Base-by-base conservation (phyloP, 2,888 invertebrate species). In the Eupithecia insigniata region DNA sequence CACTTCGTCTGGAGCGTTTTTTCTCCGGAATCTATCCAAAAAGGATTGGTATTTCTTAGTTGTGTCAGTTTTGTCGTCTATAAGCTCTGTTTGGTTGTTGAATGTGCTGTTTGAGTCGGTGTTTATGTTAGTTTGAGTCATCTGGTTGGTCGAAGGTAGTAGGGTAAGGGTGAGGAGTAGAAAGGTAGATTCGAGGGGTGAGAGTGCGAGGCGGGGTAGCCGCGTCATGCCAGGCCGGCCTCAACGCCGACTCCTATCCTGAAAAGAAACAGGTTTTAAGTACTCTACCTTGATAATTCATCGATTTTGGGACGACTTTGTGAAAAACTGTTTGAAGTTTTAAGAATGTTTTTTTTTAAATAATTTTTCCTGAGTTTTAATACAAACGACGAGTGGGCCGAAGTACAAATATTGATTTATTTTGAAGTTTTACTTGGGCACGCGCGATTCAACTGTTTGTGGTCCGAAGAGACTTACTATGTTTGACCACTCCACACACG, bases 141-240 rank as follows among this genome's bases (percentile, higher is more conserved):
- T 62, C 62, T 62, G 62, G 60, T 87, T 83, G 62, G 82, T 83
- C 67, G 84, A 79, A 32, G 91, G 88, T 71, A 87, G 75, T 65
- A 88, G 81, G 75, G 87, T 80, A 28, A 89, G 39, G 18, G 76
- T 81, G 85, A 83, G 81, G 82, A 89, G 76, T 82, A 84, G 82
- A 76, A 89, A 89, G 89, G 83, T 83, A 78, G 86, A 81, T 80
- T 85, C 91, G 84, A 89, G 88, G 91, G 92, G 80, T 88, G 86
- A 89, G 84, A 83, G 80, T 78, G 83, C 70, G 82, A 80, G 84
- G 79, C 82, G 86, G 84, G 83, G 85, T 84, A 84, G 84, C 82
- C 87, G 89, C 92, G 89, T 91, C 93, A 93, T 93, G 86, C 92
- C 93, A 91, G 87, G 91, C 86, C 87, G 88, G 87, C 90, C 81